These are phyloP conservation scores for Scopus umbretta DNA, from an alignment of 2,113 vertebrate species.

Conservation along the genomic window DNA sequence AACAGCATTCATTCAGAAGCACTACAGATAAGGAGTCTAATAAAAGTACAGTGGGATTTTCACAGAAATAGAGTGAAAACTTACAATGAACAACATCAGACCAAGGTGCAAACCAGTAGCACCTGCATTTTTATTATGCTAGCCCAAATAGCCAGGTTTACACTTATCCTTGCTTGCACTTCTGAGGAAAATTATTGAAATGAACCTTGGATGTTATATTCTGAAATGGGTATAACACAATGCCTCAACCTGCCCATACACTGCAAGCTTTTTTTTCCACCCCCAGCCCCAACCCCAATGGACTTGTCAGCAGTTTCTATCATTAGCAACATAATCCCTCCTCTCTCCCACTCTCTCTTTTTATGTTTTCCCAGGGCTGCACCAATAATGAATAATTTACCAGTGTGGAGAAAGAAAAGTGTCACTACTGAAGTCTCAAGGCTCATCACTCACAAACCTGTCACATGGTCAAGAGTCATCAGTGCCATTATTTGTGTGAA, in stretches of 20 bases:
- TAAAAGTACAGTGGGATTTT: not conserved
- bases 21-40: not conserved
- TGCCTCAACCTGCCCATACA: not conserved
- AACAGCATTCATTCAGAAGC: not conserved
- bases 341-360: conserved; percentile 44
- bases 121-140: not conserved
- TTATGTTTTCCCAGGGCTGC: conserved; percentile 66
- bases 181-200: not conserved
- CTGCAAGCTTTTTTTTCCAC: not conserved
- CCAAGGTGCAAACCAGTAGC: not conserved
- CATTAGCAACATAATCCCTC: conserved; percentile 66
- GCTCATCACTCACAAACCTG: conserved; percentile 71
- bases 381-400: conserved; percentile 72
- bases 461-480: conserved; percentile 70
- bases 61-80: not conserved
- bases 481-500: conserved; percentile 64
- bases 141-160: not conserved
- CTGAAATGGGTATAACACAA: conserved; percentile 10
- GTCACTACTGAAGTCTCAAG: conserved; percentile 65
- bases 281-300: conserved; percentile 17
- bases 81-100: not conserved
- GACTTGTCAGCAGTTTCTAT: conserved; percentile 67
- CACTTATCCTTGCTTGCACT: not conserved
- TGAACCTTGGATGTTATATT: not conserved
- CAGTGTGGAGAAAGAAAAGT: conserved; percentile 66